Base-by-base conservation (phyloP, 2,888 invertebrate genomes). In the Rotaria sp. region DNA sequence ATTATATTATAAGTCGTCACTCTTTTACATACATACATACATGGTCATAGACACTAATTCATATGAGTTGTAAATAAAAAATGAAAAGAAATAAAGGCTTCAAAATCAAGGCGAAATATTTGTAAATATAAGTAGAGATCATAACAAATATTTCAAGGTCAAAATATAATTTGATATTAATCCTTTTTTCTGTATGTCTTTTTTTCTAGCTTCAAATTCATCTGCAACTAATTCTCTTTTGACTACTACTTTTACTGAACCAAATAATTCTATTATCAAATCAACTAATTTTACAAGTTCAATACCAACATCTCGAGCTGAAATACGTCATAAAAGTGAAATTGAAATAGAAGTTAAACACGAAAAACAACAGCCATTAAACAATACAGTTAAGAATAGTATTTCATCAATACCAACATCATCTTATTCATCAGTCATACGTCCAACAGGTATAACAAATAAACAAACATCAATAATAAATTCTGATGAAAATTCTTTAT, bases 241-340 rank as follows among this genome's bases (percentile, higher is more conserved):
- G 4, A 67, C 67, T 30, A 30, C 67, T 67, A 18, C 67, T 21
- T 38, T 35, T 21, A 21, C 35, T 18, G 67, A 67, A 3, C 45
- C n/a, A 45, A 26, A n/a, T 45, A 41, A n/a, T n/a, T 13, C 80
- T 18, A 26, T 15, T n/a, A 45, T 41, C 13, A 80, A 80, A 80
- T 24, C 80, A 24, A 41, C 45, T 8, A 41, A 41, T 80, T 45
- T 80, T 26, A 15, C 80, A 80, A 11, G 24, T 15, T 80, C 80
- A n/a, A 15, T 45, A 41, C 80, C 80, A 45, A 45, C 26, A 26
- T 45, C 41, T 13, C 80, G 45, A 26, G 0, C 41, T 45, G 80
- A 80, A 45, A 45, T 45, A 41, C 80, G 80, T 4, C 80, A 80
- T 80, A 80, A 80, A 80, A 80, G 45, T 80, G 80, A 80, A 45